Conservation (phyloP, 2,113 vertebrate species). For the Vulpes vulpes region DNA sequence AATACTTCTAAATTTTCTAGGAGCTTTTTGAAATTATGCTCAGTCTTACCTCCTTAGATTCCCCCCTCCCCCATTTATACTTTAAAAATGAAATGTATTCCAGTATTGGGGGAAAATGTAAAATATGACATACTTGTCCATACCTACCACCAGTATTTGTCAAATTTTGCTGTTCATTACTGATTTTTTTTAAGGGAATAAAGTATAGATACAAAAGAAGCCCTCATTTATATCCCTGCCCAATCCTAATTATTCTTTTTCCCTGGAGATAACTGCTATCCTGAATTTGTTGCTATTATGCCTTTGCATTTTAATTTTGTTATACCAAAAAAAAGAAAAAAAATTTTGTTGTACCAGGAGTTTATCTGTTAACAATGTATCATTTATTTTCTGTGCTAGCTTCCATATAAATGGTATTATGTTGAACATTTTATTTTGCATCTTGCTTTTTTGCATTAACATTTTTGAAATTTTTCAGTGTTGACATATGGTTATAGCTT, state of each 20-base stretch:
- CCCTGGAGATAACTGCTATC: not conserved
- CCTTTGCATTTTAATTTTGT: conserved; percentile 40
- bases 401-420: not conserved
- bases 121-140: conserved; percentile 5
- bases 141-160: not conserved
- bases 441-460: conserved; percentile 11
- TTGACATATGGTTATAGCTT: not conserved
- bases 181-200: not conserved
- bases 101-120: not conserved
- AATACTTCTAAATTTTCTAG: not conserved
- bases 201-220: not conserved
- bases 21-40: not conserved
- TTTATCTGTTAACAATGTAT: not conserved
- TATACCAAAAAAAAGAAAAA: not conserved
- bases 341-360: conserved; percentile 20
- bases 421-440: conserved; percentile 28
- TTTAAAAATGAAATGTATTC: conserved; percentile 17
- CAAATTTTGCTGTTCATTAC: conserved; percentile 6
- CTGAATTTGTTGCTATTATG: not conserved
- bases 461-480: conserved; percentile 17
- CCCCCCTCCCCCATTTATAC: not conserved
- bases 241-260: not conserved
- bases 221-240: not conserved
- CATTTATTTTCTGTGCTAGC: conserved; percentile 10
- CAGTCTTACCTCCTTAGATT: not conserved